Conservation (phyloP, 2,888 invertebrate species). For the Cataglyphis cursor region DNA sequence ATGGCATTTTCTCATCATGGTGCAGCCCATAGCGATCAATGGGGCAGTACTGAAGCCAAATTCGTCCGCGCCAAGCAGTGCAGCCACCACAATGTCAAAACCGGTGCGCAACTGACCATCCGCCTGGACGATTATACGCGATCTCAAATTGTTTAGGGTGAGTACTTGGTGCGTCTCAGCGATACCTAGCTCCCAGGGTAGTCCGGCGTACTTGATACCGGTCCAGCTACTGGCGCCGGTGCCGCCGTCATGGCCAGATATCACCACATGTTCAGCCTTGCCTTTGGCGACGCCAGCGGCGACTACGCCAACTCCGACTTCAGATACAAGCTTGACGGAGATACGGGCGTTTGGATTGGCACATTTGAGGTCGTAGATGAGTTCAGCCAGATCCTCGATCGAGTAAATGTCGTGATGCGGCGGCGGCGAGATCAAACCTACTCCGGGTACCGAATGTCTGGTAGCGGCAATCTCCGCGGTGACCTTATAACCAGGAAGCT, state of each 20-base stretch:
- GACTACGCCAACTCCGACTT: constrained; percentile 99
- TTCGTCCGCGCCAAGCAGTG: constrained; percentile 98
- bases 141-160: constrained; percentile 96
- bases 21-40: constrained; percentile 98
- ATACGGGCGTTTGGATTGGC: constrained; percentile 98
- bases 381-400: constrained; percentile 98
- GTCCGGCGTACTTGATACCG: constrained; percentile 98
- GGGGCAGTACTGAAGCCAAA: constrained; percentile 99
- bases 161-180: constrained; percentile 99
- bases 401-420: constrained; percentile 99
- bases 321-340: constrained; percentile 99
- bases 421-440: constrained; percentile 99
- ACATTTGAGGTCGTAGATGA: constrained; percentile 99
- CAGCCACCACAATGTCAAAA: constrained; percentile 98
- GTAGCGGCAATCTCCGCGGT: constrained; percentile 98
- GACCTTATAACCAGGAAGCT: constrained; percentile 96
- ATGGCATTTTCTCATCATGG: constrained; percentile 99
- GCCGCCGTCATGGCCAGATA: constrained; percentile 99
- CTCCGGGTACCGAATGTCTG: constrained; percentile 98
- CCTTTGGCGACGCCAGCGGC: constrained; percentile 99
- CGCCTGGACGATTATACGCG: constrained; percentile 97
- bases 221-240: constrained; percentile 99
- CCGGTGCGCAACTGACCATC: constrained; percentile 98
- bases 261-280: constrained; percentile 99
- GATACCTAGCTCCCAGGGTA: constrained; percentile 99